Conservation (phyloP, 2,888 invertebrate genomes). For the Temnothorax ravouxi region DNA sequence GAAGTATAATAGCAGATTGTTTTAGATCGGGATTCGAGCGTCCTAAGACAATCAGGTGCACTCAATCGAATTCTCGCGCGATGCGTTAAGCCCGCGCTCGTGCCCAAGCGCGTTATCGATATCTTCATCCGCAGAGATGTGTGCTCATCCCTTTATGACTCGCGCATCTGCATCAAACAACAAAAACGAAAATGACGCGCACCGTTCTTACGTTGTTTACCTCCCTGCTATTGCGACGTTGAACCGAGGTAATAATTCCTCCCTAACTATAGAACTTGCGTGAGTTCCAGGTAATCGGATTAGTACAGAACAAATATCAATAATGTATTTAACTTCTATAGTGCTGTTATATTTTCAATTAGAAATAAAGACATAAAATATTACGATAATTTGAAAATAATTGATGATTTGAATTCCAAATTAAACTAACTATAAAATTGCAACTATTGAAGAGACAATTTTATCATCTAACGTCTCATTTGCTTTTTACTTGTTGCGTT, state of each 20-base stretch:
- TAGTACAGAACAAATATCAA: background rate
- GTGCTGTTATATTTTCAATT: background rate
- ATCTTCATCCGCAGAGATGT: background rate
- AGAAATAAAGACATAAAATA: background rate
- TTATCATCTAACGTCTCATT: background rate
- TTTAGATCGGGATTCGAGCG: constrained; percentile 51
- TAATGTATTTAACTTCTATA: constrained; percentile 21
- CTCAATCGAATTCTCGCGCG: constrained; percentile 62
- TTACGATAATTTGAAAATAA: background rate
- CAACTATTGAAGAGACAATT: background rate
- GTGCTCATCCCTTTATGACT: background rate
- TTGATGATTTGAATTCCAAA: background rate
- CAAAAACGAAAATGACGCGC: background rate
- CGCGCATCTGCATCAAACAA: background rate
- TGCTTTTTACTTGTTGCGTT: background rate
- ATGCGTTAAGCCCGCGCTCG: constrained; percentile 22
- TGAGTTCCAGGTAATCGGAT: constrained; percentile 1
- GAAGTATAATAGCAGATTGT: constrained; percentile 66
- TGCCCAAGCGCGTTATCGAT: constrained; percentile 21
- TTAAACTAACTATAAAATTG: background rate
- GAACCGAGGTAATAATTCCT: background rate
- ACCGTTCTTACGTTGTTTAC: background rate
- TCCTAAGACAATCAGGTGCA: constrained; percentile 55
- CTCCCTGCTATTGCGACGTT: background rate
- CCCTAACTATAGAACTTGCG: background rate